Percentiles rank a stretch among this genome's conserved stretches.
These are phyloP conservation scores for Coptodon bakossiorum DNA, from an alignment of 2,113 vertebrate genomes.

Conservation along the genomic window DNA sequence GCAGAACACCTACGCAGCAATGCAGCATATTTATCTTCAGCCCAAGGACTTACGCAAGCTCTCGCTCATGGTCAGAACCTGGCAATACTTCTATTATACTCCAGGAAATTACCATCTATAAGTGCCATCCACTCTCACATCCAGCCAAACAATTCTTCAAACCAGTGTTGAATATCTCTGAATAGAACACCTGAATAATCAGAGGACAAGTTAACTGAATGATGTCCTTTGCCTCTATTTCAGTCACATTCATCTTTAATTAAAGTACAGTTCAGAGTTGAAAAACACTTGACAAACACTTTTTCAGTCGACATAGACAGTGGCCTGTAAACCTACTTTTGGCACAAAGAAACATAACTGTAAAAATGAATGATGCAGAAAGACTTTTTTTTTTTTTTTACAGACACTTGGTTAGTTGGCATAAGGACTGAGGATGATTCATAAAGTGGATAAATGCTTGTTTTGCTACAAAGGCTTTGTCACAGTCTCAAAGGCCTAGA, in stretches of 20 bases:
- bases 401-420: not conserved
- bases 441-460: not conserved
- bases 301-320: not conserved
- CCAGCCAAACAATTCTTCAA: not conserved
- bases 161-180: not conserved
- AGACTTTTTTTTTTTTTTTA: not conserved
- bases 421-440: accelerated
- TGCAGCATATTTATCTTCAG: slow-evolving; percentile 27
- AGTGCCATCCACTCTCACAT: not conserved
- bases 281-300: not conserved
- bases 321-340: not conserved
- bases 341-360: not conserved
- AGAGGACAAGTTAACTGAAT: not conserved
- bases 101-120: not conserved
- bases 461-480: not conserved
- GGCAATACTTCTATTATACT: not conserved
- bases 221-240: accelerated
- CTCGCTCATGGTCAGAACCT: not conserved
- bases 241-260: not conserved
- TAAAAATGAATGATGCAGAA: not conserved
- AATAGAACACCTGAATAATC: not conserved
- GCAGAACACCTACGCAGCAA: slow-evolving; percentile 42
- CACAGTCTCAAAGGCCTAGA: not conserved
- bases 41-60: not conserved
- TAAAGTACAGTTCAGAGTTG: not conserved